These are phyloP conservation scores for Dasysyrphus tricinctus DNA, from an alignment of 2,888 invertebrate genomes.

Conservation along the genomic window DNA sequence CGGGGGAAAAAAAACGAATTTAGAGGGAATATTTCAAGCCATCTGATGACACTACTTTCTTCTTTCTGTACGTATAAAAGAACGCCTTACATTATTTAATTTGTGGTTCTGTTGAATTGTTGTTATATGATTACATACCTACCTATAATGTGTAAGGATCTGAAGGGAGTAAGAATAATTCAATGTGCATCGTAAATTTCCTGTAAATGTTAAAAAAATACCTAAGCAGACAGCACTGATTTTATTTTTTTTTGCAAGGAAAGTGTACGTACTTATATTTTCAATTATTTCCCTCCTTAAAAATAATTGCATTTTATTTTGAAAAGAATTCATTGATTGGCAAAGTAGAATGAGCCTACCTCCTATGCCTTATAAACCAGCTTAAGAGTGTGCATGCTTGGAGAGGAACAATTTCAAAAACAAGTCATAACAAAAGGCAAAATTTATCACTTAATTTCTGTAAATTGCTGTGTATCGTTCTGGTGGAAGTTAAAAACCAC, in stretches of 20 bases:
- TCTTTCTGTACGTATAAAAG: background rate
- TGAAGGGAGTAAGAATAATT: background rate
- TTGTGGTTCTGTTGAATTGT: background rate
- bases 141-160: background rate
- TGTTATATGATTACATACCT: too few relatives aligned
- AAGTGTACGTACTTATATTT: background rate
- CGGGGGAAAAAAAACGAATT: background rate
- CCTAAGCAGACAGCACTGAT: background rate
- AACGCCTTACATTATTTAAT: background rate
- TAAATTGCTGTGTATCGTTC: slow-evolving; percentile 23
- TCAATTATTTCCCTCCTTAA: slow-evolving; percentile 3
- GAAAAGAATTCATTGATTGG: slow-evolving; percentile 32
- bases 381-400: background rate
- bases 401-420: slow-evolving; percentile 11
- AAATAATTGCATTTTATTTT: slow-evolving; percentile 6
- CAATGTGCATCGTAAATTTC: background rate
- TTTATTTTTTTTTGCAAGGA: background rate
- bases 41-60: background rate
- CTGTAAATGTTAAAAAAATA: background rate
- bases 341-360: background rate
- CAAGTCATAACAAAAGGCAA: slow-evolving; percentile 18
- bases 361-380: background rate
- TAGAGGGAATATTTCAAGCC: background rate
- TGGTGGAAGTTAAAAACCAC: slow-evolving; percentile 6
- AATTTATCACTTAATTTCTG: slow-evolving; percentile 40